Conservation (phyloP, 2,888 invertebrate species). For the Oscheius sp. region DNA sequence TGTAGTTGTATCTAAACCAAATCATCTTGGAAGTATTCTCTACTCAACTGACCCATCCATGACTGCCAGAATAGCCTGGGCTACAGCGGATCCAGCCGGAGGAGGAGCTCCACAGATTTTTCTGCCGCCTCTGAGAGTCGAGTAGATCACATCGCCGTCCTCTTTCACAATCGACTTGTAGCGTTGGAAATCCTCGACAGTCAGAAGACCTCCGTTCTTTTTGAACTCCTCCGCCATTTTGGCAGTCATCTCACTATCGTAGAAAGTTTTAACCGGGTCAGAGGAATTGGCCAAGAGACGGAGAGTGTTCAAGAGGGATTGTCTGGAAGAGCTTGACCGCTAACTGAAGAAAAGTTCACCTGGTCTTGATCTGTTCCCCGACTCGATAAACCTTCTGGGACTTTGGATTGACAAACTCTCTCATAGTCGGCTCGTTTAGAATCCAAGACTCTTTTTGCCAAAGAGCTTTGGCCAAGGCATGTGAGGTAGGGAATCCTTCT, state of each 20-base stretch:
- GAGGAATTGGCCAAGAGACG: conserved; percentile 58
- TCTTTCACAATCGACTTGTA: conserved; percentile 64
- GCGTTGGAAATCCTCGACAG: conserved; percentile 61
- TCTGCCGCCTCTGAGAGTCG: conserved; percentile 75
- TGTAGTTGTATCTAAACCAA: conserved; percentile 52
- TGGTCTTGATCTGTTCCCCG: conserved; percentile 71
- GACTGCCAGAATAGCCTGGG: conserved; percentile 86
- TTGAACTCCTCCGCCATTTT: conserved; percentile 65
- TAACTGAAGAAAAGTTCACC: conserved; percentile 26
- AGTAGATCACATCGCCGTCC: conserved; percentile 62
- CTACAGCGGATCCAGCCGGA: conserved; percentile 86
- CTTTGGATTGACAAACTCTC: conserved; percentile 66
- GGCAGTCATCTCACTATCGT: conserved; percentile 58
- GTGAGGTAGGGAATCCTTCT: conserved; percentile 71
- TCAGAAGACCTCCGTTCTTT: conserved; percentile 65
- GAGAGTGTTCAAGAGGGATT: conserved; percentile 56
- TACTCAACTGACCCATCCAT: conserved; percentile 76
- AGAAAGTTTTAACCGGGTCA: conserved; percentile 65
- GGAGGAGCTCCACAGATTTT: conserved; percentile 85
- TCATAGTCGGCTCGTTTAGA: conserved; percentile 63
- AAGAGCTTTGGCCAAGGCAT: conserved; percentile 68
- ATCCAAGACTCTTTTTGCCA: conserved; percentile 54
- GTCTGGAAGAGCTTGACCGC: conserved; percentile 39
- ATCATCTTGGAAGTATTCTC: background rate
- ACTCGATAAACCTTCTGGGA: conserved; percentile 63